Base-by-base conservation (phyloP, 2,888 invertebrate genomes). In the Philhelius pedissequus region DNA sequence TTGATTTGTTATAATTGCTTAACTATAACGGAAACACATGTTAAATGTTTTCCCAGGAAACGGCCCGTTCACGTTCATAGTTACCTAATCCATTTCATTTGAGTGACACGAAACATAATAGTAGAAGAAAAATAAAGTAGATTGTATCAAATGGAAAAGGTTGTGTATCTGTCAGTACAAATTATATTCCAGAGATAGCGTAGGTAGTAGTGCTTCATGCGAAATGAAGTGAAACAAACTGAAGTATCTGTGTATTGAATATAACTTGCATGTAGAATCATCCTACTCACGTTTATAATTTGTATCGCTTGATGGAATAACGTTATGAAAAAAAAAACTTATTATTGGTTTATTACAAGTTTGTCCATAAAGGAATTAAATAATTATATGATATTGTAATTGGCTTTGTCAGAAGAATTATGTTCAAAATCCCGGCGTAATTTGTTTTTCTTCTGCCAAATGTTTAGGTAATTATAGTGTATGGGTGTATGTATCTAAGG, bases 1-100 rank as follows among this genome's bases (percentile, higher is more conserved):
- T 20, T 25, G 38, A 60, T 62, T 27, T 25, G 15, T 27, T 27
- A 7, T 48, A 48, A 48, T 48, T 48, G 32, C 48, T 48, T n/a
- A 32, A 64, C 48, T 64, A 40, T 50, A 71, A 50, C 71, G 60
- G 38, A 60, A 71, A 60, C 60, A 71, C 48, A 60, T 71, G 71
- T 50, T 38, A 50, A 71, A 27, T 38, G 50, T 38, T 71, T 60
- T 18, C 27, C 35, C 71, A 50, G 60, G 71, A 71, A 71, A 50
- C 60, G 15, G 60, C 15, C 38, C 9, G 22, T 64, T 45, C 40
- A 9, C 8, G 6, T 38, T 2, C 1, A 62, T 43, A 62, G 32
- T 64, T 48, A 32, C 48, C 35, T 64, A 48, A 64, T 64, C 32
- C 64, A 48, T 56, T 62, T 43, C 43, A 20, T 56, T 25, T 40